Evolutionary conservation across 1,140 invertebrate species (phyloP), one percentile per base, ranked within the genome.

Genomic region (Maniola jurtina): DNA sequence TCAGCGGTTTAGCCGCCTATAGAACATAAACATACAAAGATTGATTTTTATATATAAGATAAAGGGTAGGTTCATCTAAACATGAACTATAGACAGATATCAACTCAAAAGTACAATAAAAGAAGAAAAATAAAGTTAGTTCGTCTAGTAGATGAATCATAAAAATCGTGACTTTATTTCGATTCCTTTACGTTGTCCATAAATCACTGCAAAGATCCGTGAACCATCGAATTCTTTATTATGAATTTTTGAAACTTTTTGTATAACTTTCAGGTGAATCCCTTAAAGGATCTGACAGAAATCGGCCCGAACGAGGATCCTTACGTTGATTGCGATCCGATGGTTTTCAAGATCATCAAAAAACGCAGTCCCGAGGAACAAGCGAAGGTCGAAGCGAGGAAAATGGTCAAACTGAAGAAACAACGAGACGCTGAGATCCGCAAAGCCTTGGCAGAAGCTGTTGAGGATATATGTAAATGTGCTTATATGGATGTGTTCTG

Each of bases 321-420:
- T 0, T 93, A 92, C 69, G 92, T 93, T 33, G 91, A 92, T 34
- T 93, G 92, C 52, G 91, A 92, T 56, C 92, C 92, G 0, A 80
- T 93, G 75, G 77, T 92, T 50, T 93, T 93, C 68, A 92, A 92
- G 77, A 93, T 93, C 15, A 90, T 90, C 15, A 93, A 92, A 66
- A 91, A 92, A 61, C 71, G 88, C 14, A 90, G 88, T 45, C 89
- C 88, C 0, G 86, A 91, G 54, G 86, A 89, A 52, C 81, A 84
- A 61, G 89, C 87, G 0, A 91, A 90, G 61, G 86, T 89, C 0
- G 88, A 90, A 71, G 88, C 87, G 4, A 76, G 85, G 0, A 90
- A 79, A 70, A 88, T 90, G 83, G 83, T 86, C 0, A 90, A 90
- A 70, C 58, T 90, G 1, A 90, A 89, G 57, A 88, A 82, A 25